These are phyloP conservation scores for Oryzias javanicus DNA, from an alignment of 2,113 vertebrate species.

Conservation along the genomic window DNA sequence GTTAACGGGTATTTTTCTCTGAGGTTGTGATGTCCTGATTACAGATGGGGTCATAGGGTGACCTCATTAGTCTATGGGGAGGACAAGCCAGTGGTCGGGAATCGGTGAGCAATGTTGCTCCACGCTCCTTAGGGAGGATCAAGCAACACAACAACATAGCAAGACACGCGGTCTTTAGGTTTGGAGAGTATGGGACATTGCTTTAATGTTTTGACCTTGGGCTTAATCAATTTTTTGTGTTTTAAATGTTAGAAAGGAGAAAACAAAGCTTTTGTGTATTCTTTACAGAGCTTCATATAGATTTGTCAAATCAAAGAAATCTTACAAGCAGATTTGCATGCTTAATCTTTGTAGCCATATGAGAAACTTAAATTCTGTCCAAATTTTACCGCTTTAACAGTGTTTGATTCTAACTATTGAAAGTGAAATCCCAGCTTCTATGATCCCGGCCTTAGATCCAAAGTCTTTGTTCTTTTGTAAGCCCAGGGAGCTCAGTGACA, in stretches of 20 bases:
- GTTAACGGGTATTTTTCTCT: constrained; percentile 25
- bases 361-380: too few relatives aligned
- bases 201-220: constrained; percentile 28
- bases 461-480: background rate
- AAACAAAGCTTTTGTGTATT: too few relatives aligned
- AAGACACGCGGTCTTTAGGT: background rate
- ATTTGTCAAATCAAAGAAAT: too few relatives aligned
- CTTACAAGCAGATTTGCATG: too few relatives aligned
- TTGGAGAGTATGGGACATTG: background rate
- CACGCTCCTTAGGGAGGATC: constrained; percentile 14
- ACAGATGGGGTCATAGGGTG: constrained; percentile 32
- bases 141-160: background rate
- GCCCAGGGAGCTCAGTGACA: background rate
- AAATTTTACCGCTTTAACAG: too few relatives aligned
- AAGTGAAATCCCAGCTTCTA: constrained; percentile 2
- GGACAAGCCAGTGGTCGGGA: constrained; percentile 35
- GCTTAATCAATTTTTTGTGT: background rate
- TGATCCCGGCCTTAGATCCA: constrained; percentile 7
- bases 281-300: too few relatives aligned
- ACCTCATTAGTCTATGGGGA: constrained; percentile 27
- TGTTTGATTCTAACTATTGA: too few relatives aligned
- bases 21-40: constrained; percentile 26
- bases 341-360: too few relatives aligned
- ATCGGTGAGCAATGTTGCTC: constrained; percentile 18
- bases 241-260: too few relatives aligned